Conservation (phyloP, 2,113 vertebrate genomes). For the Colistium nudipinnis region DNA sequence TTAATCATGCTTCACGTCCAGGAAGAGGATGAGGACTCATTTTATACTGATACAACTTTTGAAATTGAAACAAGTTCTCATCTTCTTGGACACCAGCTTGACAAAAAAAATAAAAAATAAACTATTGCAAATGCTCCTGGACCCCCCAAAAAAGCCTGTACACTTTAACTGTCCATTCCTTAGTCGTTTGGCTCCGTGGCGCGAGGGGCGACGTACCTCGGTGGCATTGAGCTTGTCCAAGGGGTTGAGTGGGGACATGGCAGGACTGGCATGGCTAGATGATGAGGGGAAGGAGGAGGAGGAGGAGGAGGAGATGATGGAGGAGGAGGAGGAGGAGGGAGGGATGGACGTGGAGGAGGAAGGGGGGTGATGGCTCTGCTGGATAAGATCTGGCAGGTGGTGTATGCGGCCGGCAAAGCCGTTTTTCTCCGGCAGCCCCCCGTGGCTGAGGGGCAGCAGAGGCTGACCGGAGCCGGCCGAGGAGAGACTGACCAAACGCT, state of each 20-base stretch:
- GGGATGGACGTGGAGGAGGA: slow-evolving; percentile 80
- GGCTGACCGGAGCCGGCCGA: slow-evolving; percentile 44
- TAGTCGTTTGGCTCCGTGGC: slow-evolving; percentile 18
- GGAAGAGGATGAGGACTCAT: neutral
- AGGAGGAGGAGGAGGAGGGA: slow-evolving; percentile 59
- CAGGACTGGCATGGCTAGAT: slow-evolving; percentile 95
- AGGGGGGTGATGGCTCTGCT: slow-evolving; percentile 99
- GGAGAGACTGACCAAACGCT: slow-evolving; percentile 80
- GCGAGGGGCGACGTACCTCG: slow-evolving; percentile 89
- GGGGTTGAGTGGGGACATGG: slow-evolving; percentile 95
- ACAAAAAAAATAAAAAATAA: neutral
- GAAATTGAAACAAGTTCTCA: neutral
- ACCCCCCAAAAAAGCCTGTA: slow-evolving; percentile 14
- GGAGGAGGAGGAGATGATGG: neutral
- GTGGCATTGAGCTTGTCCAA: slow-evolving; percentile 92
- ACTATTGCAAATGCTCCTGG: neutral
- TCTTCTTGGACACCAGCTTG: neutral
- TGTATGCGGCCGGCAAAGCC: slow-evolving; percentile 95
- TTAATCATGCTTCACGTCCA: neutral
- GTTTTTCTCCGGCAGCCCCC: slow-evolving; percentile 90
- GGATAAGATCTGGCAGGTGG: slow-evolving; percentile 99
- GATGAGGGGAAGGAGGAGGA: slow-evolving; percentile 89
- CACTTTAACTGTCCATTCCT: slow-evolving; percentile 23
- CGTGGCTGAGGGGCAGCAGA: slow-evolving; percentile 27
- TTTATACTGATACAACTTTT: too few relatives aligned